Evolutionary conservation across 1,140 invertebrate species (phyloP).

Genomic region (Leptopilina clavipes): DNA sequence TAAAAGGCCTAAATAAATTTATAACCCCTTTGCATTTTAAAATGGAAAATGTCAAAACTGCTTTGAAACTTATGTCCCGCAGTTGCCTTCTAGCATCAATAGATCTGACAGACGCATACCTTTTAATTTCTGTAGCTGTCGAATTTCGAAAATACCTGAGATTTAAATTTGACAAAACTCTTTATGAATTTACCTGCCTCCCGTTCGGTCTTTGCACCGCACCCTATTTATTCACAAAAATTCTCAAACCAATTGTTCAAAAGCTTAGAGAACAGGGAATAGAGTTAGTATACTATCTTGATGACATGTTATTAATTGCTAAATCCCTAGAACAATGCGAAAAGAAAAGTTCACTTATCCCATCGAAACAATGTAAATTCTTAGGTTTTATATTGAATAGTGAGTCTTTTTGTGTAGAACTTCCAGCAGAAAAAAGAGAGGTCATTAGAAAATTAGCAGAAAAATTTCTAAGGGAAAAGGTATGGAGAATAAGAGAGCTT

Average conservation of each 20-base stretch:
- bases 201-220: background rate
- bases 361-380: background rate
- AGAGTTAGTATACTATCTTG: slow-evolving; percentile 5
- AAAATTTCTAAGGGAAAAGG: background rate
- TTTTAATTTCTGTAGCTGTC: background rate
- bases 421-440: background rate
- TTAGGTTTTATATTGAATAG: slow-evolving; percentile 34
- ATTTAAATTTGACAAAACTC: background rate
- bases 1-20: slow-evolving; percentile 23
- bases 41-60: slow-evolving; percentile 35
- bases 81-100: slow-evolving; percentile 21
- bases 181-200: slow-evolving; percentile 12
- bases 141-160: slow-evolving; percentile 10
- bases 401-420: background rate
- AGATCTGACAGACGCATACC: slow-evolving; percentile 1
- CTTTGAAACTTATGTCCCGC: background rate
- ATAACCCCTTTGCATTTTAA: slow-evolving; percentile 3
- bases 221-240: slow-evolving; percentile 34
- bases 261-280: background rate
- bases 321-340: background rate
- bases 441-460: background rate
- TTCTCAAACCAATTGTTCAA: background rate
- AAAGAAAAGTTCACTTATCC: background rate
- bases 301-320: slow-evolving; percentile 30
- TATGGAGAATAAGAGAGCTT: background rate